phyloP scores from a whole-genome alignment of 2,888 invertebrate species.

The Spilarctia lutea region DNA sequence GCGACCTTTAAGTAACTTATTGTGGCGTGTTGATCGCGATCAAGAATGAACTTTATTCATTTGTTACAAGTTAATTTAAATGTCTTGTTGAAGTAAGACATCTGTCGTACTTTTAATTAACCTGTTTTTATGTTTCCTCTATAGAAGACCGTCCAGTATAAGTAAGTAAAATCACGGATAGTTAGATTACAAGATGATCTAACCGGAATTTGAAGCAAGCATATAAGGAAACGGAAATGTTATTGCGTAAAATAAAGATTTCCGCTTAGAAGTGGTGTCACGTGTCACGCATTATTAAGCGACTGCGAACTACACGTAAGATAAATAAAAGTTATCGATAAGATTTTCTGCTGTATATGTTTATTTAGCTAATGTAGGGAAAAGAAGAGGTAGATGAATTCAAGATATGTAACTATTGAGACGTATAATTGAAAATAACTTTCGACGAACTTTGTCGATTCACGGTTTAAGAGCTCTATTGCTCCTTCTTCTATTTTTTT shows the following conservation, averaged over 20 bases:
- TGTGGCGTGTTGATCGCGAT: background rate
- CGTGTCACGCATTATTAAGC: constrained; percentile 5
- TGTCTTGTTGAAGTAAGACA: background rate
- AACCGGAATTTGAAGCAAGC: background rate
- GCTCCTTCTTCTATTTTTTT: no score
- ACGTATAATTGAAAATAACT: no score
- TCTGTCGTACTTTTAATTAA: background rate
- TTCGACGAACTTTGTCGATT: no score
- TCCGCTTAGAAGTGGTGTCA: background rate
- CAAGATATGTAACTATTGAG: background rate
- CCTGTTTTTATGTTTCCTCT: background rate
- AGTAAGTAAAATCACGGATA: background rate
- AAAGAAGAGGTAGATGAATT: background rate
- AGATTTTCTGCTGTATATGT: background rate
- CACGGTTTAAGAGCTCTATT: no score
- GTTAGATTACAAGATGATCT: background rate
- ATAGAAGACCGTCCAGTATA: background rate
- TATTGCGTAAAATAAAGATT: background rate
- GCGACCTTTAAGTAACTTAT: background rate
- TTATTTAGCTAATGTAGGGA: background rate
- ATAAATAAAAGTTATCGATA: background rate
- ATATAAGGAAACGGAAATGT: background rate
- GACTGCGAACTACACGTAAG: background rate
- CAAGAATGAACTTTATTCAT: background rate
- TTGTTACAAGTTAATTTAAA: constrained; percentile 2